Percentiles rank a stretch among this genome's conserved stretches.
Conservation (phyloP, 2,797 vertebrate species). For the Tympanoctomys barrerae region DNA sequence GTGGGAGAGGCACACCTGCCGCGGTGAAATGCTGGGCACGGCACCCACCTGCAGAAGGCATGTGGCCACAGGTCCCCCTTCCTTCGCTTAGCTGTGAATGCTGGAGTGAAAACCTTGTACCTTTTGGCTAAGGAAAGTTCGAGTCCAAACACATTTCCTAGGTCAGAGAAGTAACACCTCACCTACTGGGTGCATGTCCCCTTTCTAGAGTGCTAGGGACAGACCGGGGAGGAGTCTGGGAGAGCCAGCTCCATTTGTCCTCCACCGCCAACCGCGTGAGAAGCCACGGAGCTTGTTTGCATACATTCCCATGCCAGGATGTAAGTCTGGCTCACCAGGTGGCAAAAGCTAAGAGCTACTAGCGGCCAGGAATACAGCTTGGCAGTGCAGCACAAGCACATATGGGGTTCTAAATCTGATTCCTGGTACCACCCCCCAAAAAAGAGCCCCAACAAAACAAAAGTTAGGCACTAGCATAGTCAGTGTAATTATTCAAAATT, state of each 20-base stretch:
- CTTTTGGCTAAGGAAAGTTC: conserved; percentile 15
- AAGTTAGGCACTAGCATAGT: neutral
- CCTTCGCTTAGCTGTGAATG: neutral
- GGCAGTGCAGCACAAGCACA: too few species aligned
- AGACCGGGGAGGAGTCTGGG: neutral
- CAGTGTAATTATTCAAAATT: conserved; percentile 25
- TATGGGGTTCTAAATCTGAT: too few species aligned
- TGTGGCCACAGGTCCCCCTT: neutral
- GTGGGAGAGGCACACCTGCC: neutral
- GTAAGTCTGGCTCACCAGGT: conserved; percentile 21
- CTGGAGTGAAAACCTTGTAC: neutral
- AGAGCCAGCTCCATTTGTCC: neutral
- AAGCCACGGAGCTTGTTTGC: conserved; percentile 18
- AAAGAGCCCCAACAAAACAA: neutral
- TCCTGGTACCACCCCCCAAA: too few species aligned
- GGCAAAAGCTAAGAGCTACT: neutral
- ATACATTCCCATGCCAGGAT: neutral
- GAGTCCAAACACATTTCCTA: neutral
- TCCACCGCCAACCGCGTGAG: neutral
- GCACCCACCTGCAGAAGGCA: neutral
- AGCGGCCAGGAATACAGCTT: too few species aligned
- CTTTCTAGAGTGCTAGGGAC: neutral
- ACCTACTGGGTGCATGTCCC: neutral
- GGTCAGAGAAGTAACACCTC: neutral
- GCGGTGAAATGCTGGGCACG: neutral